Conservation (phyloP, 2,797 vertebrate genomes). For the Periophthalmus magnuspinnatus region DNA sequence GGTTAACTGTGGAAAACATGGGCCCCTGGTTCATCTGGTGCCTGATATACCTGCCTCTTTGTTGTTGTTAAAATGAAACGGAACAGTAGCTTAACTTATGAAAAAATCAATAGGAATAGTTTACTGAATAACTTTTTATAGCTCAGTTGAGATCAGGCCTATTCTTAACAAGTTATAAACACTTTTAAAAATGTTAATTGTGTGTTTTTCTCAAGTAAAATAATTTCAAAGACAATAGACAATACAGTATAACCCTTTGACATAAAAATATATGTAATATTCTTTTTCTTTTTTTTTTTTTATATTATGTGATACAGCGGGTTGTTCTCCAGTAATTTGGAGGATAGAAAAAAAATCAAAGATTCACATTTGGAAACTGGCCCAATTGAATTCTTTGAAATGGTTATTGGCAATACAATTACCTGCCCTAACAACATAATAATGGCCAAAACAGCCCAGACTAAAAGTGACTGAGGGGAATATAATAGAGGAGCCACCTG, state of each 20-base stretch:
- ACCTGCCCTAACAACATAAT: constrained; percentile 24
- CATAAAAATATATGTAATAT: too few relatives aligned
- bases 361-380: constrained; percentile 18
- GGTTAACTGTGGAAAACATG: constrained; percentile 56
- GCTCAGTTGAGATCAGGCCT: too few relatives aligned
- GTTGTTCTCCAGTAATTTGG: too few relatives aligned
- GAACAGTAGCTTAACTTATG: background rate
- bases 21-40: constrained; percentile 29
- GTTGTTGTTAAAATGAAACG: constrained; percentile 13
- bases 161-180: background rate
- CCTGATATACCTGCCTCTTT: constrained; percentile 44
- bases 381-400: constrained; percentile 13
- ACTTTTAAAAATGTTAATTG: too few relatives aligned
- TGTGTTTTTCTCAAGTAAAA: background rate
- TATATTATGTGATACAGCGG: too few relatives aligned
- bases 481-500: constrained; percentile 6
- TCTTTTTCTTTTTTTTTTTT: too few relatives aligned
- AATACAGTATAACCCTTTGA: too few relatives aligned
- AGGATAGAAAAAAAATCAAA: background rate
- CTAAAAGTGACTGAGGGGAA: background rate
- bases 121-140: background rate
- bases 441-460: constrained; percentile 13
- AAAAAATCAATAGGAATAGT: background rate
- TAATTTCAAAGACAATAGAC: too few relatives aligned
- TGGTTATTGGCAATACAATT: constrained; percentile 21